phyloP scores from a whole-genome alignment of 1,140 invertebrate species.

The Euwallacea fornicatus region DNA sequence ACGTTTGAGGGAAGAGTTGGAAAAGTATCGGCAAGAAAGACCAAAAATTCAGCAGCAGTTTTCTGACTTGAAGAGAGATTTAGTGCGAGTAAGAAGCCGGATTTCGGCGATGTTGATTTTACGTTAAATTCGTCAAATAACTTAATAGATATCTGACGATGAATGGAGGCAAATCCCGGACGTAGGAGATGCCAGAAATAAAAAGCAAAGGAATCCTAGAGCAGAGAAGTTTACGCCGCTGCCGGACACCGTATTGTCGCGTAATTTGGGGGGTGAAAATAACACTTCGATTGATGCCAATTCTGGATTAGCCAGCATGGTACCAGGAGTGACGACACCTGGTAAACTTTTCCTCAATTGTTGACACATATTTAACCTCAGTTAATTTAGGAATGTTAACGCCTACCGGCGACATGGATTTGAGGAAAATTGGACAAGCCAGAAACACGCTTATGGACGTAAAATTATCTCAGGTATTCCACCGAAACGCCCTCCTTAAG shows the following conservation, averaged over 20 bases:
- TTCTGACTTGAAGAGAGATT: slow-evolving; percentile 93
- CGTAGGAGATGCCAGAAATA: slow-evolving; percentile 98
- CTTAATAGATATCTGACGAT: slow-evolving; percentile 62
- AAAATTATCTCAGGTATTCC: slow-evolving; percentile 84
- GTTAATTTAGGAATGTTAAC: slow-evolving; percentile 66
- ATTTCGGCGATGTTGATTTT: slow-evolving; percentile 48
- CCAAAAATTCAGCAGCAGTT: slow-evolving; percentile 99
- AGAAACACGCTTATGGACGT: slow-evolving; percentile 99
- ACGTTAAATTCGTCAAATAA: background rate
- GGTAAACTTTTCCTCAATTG: slow-evolving; percentile 55
- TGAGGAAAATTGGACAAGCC: slow-evolving; percentile 98
- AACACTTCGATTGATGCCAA: slow-evolving; percentile 80
- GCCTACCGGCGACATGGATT: slow-evolving; percentile 91
- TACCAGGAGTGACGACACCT: slow-evolving; percentile 76
- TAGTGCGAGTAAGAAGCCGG: slow-evolving; percentile 67
- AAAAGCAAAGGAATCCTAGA: slow-evolving; percentile 92
- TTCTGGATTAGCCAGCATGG: slow-evolving; percentile 81
- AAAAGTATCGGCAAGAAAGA: slow-evolving; percentile 96
- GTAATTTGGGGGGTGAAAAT: slow-evolving; percentile 85
- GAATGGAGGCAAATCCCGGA: slow-evolving; percentile 98
- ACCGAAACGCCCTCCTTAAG: no score
- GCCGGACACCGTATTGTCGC: slow-evolving; percentile 93
- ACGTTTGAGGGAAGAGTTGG: slow-evolving; percentile 83
- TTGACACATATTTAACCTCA: background rate
- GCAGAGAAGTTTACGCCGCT: slow-evolving; percentile 96